Conservation (phyloP, 2,888 invertebrate species). For the Pseudoips prasinana region DNA sequence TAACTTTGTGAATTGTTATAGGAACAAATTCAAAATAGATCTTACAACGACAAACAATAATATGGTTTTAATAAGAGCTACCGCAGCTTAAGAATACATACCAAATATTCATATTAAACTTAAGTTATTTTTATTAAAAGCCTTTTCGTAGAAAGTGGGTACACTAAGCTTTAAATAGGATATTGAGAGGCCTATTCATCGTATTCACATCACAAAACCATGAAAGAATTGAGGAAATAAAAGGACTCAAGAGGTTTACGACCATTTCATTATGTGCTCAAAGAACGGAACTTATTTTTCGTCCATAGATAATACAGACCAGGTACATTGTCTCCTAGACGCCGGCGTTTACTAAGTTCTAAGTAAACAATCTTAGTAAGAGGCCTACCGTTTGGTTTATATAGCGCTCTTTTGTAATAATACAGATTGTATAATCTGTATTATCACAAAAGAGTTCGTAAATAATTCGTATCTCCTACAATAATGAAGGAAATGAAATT, state of each 20-base stretch:
- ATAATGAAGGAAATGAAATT: too few relatives aligned
- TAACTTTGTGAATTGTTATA: too few relatives aligned
- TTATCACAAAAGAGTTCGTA: too few relatives aligned
- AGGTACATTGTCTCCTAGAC: constrained; percentile 60
- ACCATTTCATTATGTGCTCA: constrained; percentile 60
- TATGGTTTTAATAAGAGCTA: too few relatives aligned
- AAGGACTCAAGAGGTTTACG: constrained; percentile 60
- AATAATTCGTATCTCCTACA: too few relatives aligned
- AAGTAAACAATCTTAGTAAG: constrained; percentile 25
- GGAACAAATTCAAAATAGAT: too few relatives aligned
- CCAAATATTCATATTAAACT: constrained; percentile 3
- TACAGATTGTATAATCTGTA: too few relatives aligned
- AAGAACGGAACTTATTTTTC: constrained; percentile 33
- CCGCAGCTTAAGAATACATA: too few relatives aligned
- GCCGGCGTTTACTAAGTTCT: constrained; percentile 60
- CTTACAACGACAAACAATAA: too few relatives aligned
- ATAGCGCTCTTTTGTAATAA: neutral
- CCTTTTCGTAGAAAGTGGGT: constrained; percentile 48
- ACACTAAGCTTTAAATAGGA: constrained; percentile 58
- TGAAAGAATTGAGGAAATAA: constrained; percentile 63
- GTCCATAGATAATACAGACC: constrained; percentile 39
- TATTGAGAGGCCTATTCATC: constrained; percentile 50
- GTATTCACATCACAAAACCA: constrained; percentile 48
- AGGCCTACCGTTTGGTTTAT: constrained; percentile 15
- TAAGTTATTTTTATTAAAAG: constrained; percentile 21